Conservation (phyloP, 2,797 vertebrate species). For the Sebastes flavidus region DNA sequence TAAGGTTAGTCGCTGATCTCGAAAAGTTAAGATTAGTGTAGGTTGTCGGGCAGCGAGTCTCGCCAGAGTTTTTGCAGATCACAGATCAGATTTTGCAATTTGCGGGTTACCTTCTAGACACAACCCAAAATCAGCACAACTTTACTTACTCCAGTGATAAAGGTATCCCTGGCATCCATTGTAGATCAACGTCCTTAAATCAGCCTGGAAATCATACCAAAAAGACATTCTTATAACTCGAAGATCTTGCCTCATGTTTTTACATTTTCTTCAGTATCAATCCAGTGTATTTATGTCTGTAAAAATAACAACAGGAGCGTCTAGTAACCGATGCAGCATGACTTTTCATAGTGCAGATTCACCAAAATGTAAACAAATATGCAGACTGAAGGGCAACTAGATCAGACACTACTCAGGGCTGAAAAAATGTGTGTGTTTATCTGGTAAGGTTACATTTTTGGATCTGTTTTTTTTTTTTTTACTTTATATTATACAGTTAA, state of each 20-base stretch:
- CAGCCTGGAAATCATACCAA: not conserved
- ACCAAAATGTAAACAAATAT: not conserved
- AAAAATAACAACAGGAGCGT: not conserved
- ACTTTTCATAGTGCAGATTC: not conserved
- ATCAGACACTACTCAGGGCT: not conserved
- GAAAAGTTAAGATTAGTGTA: too few relatives aligned
- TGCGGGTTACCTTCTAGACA: too few relatives aligned
- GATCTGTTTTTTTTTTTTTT: not conserved
- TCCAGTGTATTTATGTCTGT: not conserved
- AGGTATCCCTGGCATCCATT: too few relatives aligned
- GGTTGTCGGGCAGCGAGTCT: too few relatives aligned
- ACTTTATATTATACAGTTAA: not conserved
- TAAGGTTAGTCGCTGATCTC: too few relatives aligned
- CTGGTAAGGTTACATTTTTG: not conserved
- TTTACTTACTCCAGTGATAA: too few relatives aligned
- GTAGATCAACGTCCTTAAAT: not conserved
- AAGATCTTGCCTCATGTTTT: not conserved
- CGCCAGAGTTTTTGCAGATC: too few relatives aligned
- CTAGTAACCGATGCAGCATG: not conserved
- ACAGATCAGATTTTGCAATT: too few relatives aligned
- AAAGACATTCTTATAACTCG: not conserved
- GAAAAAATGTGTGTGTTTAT: not conserved
- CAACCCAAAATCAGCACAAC: too few relatives aligned
- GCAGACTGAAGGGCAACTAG: not conserved
- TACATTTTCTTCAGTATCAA: not conserved